Percentiles rank a stretch among this genome's conserved stretches.
phyloP scores from a whole-genome alignment of 2,797 vertebrate species.

The Galagoides demidoff region DNA sequence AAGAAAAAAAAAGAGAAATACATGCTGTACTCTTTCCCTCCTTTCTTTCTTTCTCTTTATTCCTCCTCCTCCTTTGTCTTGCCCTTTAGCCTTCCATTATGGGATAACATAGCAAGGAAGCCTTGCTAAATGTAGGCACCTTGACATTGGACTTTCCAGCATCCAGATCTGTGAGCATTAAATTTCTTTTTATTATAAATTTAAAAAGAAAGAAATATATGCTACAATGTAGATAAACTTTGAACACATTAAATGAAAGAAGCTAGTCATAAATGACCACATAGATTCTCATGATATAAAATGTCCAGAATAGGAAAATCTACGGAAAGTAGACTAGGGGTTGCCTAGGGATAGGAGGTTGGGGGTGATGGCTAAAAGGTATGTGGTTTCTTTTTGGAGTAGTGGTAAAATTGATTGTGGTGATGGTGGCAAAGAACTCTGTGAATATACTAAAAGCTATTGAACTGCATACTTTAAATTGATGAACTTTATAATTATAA shows the following conservation, averaged over 20 bases:
- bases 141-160: not conserved
- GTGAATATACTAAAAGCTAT: constrained; percentile 10
- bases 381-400: not conserved
- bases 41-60: no score
- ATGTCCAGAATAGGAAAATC: not conserved
- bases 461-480: not conserved
- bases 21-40: no score
- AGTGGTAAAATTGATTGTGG: constrained; percentile 26
- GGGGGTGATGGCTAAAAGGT: not conserved
- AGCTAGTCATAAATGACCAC: not conserved
- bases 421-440: not conserved
- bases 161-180: not conserved
- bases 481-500: not conserved
- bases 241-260: constrained; percentile 42
- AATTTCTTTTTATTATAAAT: not conserved
- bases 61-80: no score
- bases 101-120: no score
- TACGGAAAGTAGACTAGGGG: not conserved
- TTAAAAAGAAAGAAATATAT: not conserved
- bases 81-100: no score
- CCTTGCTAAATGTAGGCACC: not conserved
- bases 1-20: not conserved
- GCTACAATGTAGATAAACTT: not conserved
- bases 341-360: not conserved
- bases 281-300: not conserved